Evolutionary conservation across 2,888 invertebrate genomes (phyloP).

Genomic region (Melikaiella ostensackeni): DNA sequence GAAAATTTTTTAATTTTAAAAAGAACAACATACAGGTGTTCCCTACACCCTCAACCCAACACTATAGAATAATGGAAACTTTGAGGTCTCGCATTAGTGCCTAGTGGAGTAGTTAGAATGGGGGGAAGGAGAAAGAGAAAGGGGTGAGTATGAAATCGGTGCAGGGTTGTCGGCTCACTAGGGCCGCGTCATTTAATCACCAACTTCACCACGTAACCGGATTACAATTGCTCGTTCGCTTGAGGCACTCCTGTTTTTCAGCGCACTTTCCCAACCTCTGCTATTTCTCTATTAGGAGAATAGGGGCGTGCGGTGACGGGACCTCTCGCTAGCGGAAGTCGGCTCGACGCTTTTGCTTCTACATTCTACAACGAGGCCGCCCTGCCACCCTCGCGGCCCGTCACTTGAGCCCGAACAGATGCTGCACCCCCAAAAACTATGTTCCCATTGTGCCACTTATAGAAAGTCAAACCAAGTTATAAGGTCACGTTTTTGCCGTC

Average conservation of each 20-base stretch:
- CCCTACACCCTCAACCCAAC: background rate
- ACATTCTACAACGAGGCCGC: slow-evolving; percentile 42
- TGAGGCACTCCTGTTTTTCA: slow-evolving; percentile 42
- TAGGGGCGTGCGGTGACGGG: slow-evolving; percentile 41
- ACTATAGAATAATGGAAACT: slow-evolving; percentile 13
- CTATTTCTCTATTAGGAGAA: slow-evolving; percentile 51
- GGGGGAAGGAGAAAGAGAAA: background rate
- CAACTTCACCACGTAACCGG: slow-evolving; percentile 26
- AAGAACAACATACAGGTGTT: slow-evolving; percentile 8
- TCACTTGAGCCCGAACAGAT: slow-evolving; percentile 76
- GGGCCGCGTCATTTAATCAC: slow-evolving; percentile 8
- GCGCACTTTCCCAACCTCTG: slow-evolving; percentile 46
- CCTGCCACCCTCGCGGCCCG: slow-evolving; percentile 59
- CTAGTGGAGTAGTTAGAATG: background rate
- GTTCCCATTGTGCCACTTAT: slow-evolving; percentile 69
- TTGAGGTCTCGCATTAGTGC: slow-evolving; percentile 14
- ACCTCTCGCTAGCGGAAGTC: slow-evolving; percentile 62
- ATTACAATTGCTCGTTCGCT: slow-evolving; percentile 42
- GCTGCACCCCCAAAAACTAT: slow-evolving; percentile 68
- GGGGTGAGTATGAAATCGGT: slow-evolving; percentile 10
- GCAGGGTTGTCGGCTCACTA: background rate
- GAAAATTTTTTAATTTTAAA: background rate
- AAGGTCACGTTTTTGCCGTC: slow-evolving; percentile 8
- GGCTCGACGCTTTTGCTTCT: slow-evolving; percentile 49
- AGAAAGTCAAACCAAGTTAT: slow-evolving; percentile 25